Evolutionary conservation across 2,113 vertebrate genomes (phyloP).

Genomic region (Calypte anna): DNA sequence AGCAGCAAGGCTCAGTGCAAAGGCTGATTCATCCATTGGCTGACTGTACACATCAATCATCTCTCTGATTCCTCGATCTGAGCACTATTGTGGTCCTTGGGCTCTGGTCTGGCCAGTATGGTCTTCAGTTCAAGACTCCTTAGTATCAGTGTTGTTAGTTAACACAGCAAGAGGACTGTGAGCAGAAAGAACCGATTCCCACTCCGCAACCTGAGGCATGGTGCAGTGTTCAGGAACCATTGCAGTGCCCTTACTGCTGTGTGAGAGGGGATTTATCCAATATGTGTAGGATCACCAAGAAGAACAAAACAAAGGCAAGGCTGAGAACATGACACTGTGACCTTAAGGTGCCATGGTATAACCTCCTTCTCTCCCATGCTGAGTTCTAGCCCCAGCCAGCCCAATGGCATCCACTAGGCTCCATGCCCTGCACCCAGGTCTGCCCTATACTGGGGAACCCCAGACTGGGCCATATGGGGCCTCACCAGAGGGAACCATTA

Average conservation of each 20-base stretch:
- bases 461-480: background rate
- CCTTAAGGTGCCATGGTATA: background rate
- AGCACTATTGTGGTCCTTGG: background rate
- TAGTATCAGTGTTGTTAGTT: background rate
- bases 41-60: background rate
- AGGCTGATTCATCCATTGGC: background rate
- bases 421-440: too few relatives aligned
- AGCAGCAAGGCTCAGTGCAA: background rate
- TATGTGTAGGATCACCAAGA: background rate
- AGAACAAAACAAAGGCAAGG: background rate
- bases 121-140: background rate
- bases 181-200: background rate
- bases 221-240: background rate
- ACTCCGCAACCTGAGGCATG: too few relatives aligned
- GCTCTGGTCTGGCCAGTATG: background rate
- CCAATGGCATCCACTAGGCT: background rate
- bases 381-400: background rate
- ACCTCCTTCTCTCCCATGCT: background rate
- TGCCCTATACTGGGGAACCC: background rate
- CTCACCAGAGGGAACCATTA: background rate
- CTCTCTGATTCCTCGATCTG: background rate
- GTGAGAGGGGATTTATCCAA: background rate
- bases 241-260: background rate
- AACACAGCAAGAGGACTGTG: background rate
- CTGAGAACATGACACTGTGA: background rate